Conservation (phyloP, 2,113 vertebrate genomes). For the Heteronetta atricapilla region DNA sequence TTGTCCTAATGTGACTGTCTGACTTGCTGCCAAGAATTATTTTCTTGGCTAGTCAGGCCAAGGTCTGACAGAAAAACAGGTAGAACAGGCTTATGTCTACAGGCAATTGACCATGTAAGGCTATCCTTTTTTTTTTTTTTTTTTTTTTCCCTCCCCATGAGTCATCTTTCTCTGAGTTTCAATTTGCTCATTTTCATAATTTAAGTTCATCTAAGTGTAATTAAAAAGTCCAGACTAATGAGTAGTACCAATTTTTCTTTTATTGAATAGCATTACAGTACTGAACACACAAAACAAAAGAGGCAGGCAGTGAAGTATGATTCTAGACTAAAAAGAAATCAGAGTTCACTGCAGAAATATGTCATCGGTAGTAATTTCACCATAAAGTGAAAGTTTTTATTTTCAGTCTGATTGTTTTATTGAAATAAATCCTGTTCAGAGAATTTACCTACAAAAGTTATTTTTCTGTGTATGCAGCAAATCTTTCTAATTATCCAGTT, state of each 20-base stretch:
- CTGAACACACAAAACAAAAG: background rate
- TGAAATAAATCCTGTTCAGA: conserved; percentile 46
- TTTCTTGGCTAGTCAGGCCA: background rate
- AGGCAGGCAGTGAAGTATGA: conserved; percentile 25
- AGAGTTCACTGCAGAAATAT: conserved; percentile 47
- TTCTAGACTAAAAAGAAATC: conserved; percentile 36
- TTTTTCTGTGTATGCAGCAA: conserved; percentile 22
- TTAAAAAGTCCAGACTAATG: conserved; percentile 31
- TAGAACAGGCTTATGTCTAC: background rate
- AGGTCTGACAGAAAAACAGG: background rate
- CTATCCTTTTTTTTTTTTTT: background rate
- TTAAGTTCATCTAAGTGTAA: conserved; percentile 23
- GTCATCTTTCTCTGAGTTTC: background rate
- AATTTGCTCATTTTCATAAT: background rate
- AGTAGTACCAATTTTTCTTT: conserved; percentile 24
- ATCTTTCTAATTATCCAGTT: conserved; percentile 41
- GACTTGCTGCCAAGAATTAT: background rate
- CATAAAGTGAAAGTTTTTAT: conserved; percentile 49
- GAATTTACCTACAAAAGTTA: conserved; percentile 30
- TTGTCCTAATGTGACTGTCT: background rate
- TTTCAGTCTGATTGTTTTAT: conserved; percentile 24
- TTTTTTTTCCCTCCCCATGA: background rate
- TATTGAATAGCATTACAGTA: background rate
- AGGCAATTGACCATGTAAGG: background rate
- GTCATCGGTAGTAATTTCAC: conserved; percentile 33